Evolutionary conservation across 2,888 invertebrate species (phyloP).

Genomic region (Congeria kusceri): DNA sequence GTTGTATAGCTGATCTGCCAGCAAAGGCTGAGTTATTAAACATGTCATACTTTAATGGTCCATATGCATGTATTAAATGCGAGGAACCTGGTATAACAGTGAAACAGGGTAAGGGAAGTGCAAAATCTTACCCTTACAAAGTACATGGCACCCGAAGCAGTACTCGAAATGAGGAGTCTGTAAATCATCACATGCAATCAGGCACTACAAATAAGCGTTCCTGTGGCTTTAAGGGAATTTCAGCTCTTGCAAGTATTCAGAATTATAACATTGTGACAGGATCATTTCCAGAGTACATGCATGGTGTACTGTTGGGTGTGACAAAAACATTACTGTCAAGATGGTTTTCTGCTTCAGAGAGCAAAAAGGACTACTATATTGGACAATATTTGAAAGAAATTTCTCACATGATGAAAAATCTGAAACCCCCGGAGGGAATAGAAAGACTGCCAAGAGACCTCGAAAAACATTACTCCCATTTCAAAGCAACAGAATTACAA

Average conservation of each 20-base stretch:
- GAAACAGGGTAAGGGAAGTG: conserved; percentile 39
- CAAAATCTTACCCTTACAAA: conserved; percentile 35
- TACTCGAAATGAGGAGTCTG: conserved; percentile 7
- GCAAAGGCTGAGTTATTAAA: no score
- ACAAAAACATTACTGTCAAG: conserved; percentile 25
- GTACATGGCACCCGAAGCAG: background rate
- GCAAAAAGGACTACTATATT: conserved; percentile 20
- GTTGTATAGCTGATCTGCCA: conserved; percentile 46
- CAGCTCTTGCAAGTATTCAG: conserved; percentile 22
- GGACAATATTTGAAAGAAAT: conserved; percentile 26
- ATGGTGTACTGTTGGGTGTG: conserved; percentile 40
- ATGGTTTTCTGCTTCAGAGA: conserved; percentile 26
- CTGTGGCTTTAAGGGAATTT: conserved; percentile 43
- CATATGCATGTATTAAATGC: no score
- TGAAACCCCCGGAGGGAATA: conserved; percentile 27
- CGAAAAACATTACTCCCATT: conserved; percentile 13
- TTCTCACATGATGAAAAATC: conserved; percentile 4
- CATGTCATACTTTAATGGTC: no score
- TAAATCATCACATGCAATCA: conserved; percentile 10
- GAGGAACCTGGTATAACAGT: conserved; percentile 46
- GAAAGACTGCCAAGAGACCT: conserved; percentile 28
- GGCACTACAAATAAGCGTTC: conserved; percentile 9
- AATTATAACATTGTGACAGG: conserved; percentile 28
- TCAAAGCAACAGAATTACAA: conserved; percentile 24
- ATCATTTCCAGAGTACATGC: conserved; percentile 39